A percentile compares a stretch with the other conserved stretches of the same genome.
Evolutionary conservation across 2,888 invertebrate genomes (phyloP).

Genomic region (Pyrocoelia pectoralis): DNA sequence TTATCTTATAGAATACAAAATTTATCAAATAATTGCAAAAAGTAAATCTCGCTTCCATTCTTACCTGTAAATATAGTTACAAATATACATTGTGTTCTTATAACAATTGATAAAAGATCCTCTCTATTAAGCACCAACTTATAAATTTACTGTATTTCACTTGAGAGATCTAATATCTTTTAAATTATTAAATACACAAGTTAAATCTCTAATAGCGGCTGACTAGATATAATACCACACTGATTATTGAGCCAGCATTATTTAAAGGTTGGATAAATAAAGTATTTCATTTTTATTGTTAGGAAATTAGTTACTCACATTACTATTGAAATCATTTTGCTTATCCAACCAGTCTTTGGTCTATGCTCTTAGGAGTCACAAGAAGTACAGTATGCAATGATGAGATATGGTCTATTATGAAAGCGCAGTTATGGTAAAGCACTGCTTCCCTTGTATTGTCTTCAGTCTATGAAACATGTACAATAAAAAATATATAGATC

Average conservation of each 20-base stretch:
- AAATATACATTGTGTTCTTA: slow-evolving; percentile 31
- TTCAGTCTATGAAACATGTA: slow-evolving; percentile 57
- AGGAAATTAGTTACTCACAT: slow-evolving; percentile 1
- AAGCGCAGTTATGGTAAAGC: slow-evolving; percentile 49
- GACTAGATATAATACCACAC: slow-evolving; percentile 55
- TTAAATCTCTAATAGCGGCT: slow-evolving; percentile 48
- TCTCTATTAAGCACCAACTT: slow-evolving; percentile 26
- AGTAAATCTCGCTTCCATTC: slow-evolving; percentile 28
- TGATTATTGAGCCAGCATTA: slow-evolving; percentile 54
- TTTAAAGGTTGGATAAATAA: slow-evolving; percentile 43
- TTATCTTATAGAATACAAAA: slow-evolving; percentile 23
- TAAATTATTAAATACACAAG: slow-evolving; percentile 37
- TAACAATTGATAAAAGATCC: slow-evolving; percentile 31
- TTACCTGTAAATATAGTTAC: slow-evolving; percentile 25
- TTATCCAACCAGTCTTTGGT: slow-evolving; percentile 54
- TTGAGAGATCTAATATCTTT: slow-evolving; percentile 26
- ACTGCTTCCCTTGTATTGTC: slow-evolving; percentile 59
- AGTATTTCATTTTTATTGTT: slow-evolving; percentile 25
- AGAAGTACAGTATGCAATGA: slow-evolving; percentile 56
- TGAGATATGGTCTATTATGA: slow-evolving; percentile 60
- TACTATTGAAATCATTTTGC: slow-evolving; percentile 24
- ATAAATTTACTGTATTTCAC: slow-evolving; percentile 16
- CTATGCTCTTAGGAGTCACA: slow-evolving; percentile 56
- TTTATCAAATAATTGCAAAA: slow-evolving; percentile 19
- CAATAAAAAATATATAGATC: slow-evolving; percentile 59